Evolutionary conservation across 2,797 vertebrate species (phyloP), one percentile per base, ranked within the genome.

Genomic region (Euphonia xanthogaster): DNA sequence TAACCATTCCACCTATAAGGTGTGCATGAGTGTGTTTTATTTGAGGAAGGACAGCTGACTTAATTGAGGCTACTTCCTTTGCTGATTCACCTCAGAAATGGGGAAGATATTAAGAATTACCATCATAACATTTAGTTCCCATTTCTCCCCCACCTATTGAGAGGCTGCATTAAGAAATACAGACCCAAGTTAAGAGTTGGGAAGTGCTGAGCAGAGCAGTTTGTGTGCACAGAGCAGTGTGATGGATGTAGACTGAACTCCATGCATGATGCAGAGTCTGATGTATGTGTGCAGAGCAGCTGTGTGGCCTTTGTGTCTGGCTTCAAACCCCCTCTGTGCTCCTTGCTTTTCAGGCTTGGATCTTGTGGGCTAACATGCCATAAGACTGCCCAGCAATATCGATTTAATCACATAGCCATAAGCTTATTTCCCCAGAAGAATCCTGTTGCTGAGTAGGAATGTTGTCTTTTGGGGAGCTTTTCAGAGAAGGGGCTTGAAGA

Each of bases 221-320:
- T 57, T 51, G 23, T 40, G 42, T 58, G 67, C 40, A 9, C 1
- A n/a, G 65, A 76, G 39, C 76, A n/a, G 16, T 60, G 63, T 23
- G 40, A 42, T 14, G 19, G 48, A 45, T 37, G 78, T 35, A 50
- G 60, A 8, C 14, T 35, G 66, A 54, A 8, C 54, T 30, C n/a
- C 35, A 28, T 0, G 0, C 0, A 0, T 19, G 28, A 25, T 39
- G n/a, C 20, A 17, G 53, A 37, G 12, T 10, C 51, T 44, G 61
- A 39, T 55, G 5, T 4, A 1, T 4, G 5, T 5, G 15, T 30
- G 33, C 71, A 50, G 75, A 53, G 71, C 67, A 79, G 58, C 83
- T 58, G 20, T 3, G 2, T 44, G 75, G 42, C 71, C 73, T 37
- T 2, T 39, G 14, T 12, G 37, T 45, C 74, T 40, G 44, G 4